Base-by-base conservation (phyloP, 2,888 invertebrate species). In the Dione juno region DNA sequence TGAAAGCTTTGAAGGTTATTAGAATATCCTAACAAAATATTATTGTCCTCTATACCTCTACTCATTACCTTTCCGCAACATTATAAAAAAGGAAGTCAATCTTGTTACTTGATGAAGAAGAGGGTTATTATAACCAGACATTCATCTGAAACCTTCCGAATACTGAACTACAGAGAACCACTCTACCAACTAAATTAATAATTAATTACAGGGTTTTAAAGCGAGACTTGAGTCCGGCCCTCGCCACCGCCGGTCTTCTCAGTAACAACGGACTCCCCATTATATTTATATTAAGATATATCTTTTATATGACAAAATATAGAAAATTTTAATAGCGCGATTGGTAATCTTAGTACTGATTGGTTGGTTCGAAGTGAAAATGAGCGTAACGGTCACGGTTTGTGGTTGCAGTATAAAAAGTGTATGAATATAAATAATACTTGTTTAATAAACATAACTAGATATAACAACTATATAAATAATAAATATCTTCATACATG, bases 51-150 rank as follows among this genome's bases (percentile, higher is more conserved):
- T n/a, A n/a, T n/a, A n/a, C n/a, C n/a, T n/a, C n/a, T n/a, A n/a
- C n/a, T n/a, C n/a, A n/a, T n/a, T n/a, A n/a, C n/a, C n/a, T n/a
- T n/a, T n/a, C n/a, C n/a, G n/a, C n/a, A n/a, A n/a, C n/a, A 16
- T 35, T 8, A 28, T 21, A 28, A 69, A 90, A 90, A 90, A 89
- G 91, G 89, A 89, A 91, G 91, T 90, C 91, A 87, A 90, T 81
- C 89, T 89, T 91, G 90, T 86, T 87, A 90, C 88, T 82, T 75
- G 87, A 88, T 74, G 91, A 91, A 91, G 91, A 91, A 89, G 89
- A 90, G 89, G 83, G 87, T 81, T 83, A 81, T 82, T 84, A 81
- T 77, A 76, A 74, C 74, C 80, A 79, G 78, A 78, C 74, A 75
- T 75, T 66, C 76, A 77, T 75, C 74, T 77, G 73, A 78, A 77